Base-by-base conservation (phyloP, 2,113 vertebrate genomes). In the Gulo gulo region DNA sequence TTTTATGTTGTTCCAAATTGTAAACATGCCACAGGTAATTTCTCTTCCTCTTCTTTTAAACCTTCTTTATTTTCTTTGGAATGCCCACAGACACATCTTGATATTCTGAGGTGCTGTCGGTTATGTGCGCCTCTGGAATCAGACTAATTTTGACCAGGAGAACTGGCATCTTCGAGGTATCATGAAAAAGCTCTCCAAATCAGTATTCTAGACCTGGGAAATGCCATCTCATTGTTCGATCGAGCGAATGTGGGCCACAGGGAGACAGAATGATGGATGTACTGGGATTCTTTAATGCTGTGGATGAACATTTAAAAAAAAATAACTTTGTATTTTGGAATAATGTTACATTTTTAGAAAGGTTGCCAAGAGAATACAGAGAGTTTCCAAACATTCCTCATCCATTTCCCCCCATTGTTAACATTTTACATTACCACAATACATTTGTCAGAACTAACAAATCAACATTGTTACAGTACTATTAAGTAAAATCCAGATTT, bases 1-100 rank as follows among this genome's bases (percentile, higher is more conserved):
- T 94, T 95, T 98, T 88, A 57, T 93, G 65, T 21, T 81, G 18
- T 78, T 98, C 80, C 65, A 95, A 88, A 89, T 20, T 95, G 52
- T 88, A 92, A 97, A 93, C n/a, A 65, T 34, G 36, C 29, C 59
- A 63, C 31, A 88, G 90, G 45, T 61, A 7, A 95, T 90, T 98
- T 94, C 81, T n/a, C 45, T 84, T 94, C 92, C 31, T 88, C 36
- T 21, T 93, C 36, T 73, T 95, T 89, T 61, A 67, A 94, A 79
- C 57, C 6, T 71, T 81, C 74, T 88, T 96, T 95, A 65, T 87
- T 87, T 97, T 96, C 65, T 95, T 88, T 93, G 96, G 67, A 88
- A 97, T 91, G 61, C 26, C 73, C 76, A 47, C 23, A 94, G 87
- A 79, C 26, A 80, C 16, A 45, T 88, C 50, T 88, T 84, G 42